These are phyloP conservation scores for Oryzias sinensis DNA, from an alignment of 2,797 vertebrate species.

Conservation along the genomic window DNA sequence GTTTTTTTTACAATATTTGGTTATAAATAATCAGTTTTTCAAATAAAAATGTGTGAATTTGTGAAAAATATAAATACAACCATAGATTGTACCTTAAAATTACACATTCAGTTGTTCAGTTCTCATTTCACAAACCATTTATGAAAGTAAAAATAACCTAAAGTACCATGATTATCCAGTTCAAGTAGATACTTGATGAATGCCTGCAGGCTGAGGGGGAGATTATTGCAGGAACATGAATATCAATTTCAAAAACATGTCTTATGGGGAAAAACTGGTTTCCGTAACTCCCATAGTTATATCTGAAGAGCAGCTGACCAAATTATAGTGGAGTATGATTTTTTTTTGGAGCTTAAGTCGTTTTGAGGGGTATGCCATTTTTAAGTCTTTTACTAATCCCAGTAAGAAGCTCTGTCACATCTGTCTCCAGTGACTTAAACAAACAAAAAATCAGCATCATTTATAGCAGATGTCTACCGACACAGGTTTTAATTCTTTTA, in stretches of 20 bases:
- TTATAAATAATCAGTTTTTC: no score
- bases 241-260: conserved; percentile 22
- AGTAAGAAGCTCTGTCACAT: conserved; percentile 50
- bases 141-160: neutral
- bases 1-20: no score
- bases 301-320: conserved; percentile 56
- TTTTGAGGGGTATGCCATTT: conserved; percentile 37
- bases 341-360: conserved; percentile 50
- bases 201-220: conserved; percentile 4
- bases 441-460: conserved; percentile 23
- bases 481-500: neutral
- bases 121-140: no score
- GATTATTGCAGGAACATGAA: conserved; percentile 8
- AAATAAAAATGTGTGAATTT: neutral
- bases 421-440: conserved; percentile 43
- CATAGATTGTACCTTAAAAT: neutral
- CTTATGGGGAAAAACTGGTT: conserved; percentile 37
- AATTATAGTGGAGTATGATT: conserved; percentile 56
- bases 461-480: conserved; percentile 15
- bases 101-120: no score
- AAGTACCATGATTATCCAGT: conserved; percentile 6
- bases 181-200: conserved; percentile 8
- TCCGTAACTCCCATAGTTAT: conserved; percentile 32
- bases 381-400: conserved; percentile 58
- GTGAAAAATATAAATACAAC: neutral